Evolutionary conservation across 1,140 invertebrate species (phyloP).

Genomic region (Matsumurasca onukii): DNA sequence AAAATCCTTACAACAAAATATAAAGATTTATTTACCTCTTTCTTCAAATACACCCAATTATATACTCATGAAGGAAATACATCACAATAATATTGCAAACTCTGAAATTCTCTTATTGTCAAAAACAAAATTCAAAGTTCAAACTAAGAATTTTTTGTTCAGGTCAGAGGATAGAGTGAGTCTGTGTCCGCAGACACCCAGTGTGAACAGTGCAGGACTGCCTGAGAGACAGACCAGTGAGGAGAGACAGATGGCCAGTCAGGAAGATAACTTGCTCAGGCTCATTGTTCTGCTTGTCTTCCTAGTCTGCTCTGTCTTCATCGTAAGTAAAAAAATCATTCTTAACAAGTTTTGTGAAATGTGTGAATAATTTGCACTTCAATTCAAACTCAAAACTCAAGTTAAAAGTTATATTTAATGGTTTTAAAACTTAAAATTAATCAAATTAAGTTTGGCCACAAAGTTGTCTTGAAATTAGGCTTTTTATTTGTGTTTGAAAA

Average conservation of each 20-base stretch:
- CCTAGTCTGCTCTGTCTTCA: constrained; percentile 82
- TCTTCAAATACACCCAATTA: too few species aligned
- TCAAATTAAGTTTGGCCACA: background rate
- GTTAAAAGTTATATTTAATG: background rate
- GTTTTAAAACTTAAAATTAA: background rate
- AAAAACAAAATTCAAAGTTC: too few species aligned
- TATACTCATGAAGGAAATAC: too few species aligned
- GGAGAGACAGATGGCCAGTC: constrained; percentile 33
- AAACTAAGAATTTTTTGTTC: background rate
- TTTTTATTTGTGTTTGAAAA: too few species aligned
- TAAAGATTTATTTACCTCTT: too few species aligned
- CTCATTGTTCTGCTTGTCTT: constrained; percentile 84
- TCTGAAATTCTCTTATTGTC: too few species aligned
- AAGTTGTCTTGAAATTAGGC: too few species aligned
- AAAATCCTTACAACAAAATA: too few species aligned
- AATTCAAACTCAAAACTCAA: background rate
- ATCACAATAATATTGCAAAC: too few species aligned
- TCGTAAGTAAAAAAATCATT: constrained; percentile 70
- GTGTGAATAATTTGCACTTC: background rate
- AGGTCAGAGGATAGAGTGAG: constrained; percentile 3
- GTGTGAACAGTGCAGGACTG: background rate
- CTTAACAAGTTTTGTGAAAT: too few species aligned
- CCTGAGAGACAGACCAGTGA: constrained; percentile 25
- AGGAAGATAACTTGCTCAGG: constrained; percentile 71
- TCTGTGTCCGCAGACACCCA: background rate